These are phyloP conservation scores for Julus scandinavius DNA, from an alignment of 2,888 invertebrate species.

Conservation along the genomic window DNA sequence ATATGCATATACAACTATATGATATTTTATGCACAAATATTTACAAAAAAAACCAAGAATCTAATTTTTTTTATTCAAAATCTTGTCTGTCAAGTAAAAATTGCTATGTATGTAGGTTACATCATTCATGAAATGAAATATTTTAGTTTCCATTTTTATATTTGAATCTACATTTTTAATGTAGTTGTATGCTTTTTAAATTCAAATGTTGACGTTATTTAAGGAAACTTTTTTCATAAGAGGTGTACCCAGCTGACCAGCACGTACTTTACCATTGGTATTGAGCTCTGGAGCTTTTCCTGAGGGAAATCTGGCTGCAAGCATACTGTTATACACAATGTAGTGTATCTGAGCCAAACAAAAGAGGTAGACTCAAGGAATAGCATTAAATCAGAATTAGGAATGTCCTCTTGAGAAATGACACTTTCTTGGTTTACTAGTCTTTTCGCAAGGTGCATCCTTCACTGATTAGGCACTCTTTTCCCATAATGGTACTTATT, in stretches of 20 bases:
- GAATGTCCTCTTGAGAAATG: slow-evolving; percentile 38
- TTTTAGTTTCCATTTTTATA: no score
- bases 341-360: background rate
- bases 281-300: background rate
- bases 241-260: background rate
- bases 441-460: background rate
- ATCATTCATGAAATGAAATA: no score
- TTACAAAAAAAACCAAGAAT: no score
- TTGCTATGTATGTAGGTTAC: no score
- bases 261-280: background rate
- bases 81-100: no score
- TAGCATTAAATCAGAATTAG: slow-evolving; percentile 23
- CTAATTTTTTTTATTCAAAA: no score
- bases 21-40: no score
- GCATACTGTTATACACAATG: background rate
- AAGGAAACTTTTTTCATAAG: background rate
- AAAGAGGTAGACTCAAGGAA: background rate
- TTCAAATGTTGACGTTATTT: no score
- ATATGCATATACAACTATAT: no score
- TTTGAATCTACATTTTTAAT: no score
- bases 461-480: slow-evolving; percentile 31
- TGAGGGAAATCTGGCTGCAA: background rate
- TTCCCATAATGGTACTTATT: slow-evolving; percentile 45
- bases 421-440: slow-evolving; percentile 31
- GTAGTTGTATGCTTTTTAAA: background rate